Base-by-base conservation (phyloP, 2,113 vertebrate genomes). In the Calyptommatus sinebrachiatus region DNA sequence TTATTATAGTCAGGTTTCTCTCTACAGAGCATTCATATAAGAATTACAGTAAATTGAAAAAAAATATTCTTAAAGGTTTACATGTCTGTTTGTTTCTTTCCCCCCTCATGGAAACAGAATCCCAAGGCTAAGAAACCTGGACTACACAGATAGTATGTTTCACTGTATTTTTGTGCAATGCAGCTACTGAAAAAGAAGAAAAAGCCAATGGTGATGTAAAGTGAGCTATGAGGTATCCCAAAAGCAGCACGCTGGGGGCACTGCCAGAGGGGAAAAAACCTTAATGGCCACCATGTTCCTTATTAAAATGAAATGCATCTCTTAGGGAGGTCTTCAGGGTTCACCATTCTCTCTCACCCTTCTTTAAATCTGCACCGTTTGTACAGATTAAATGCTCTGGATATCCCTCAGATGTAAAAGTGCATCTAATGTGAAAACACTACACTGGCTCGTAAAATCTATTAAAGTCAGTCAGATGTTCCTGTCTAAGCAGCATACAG, bases 391-490 rank as follows among this genome's bases (percentile, higher is more conserved):
- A 91, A 92, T 88, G 88, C 89, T 85, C 71, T 82, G 90, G 73
- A 82, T 90, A 89, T 86, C 89, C 90, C 89, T 90, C 90, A 85
- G 88, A 90, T 91, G 91, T 84, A 90, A 86, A 92, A 87, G 87
- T 87, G 86, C 85, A 88, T 90, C 89, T 91, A 91, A 91, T 88
- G 89, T 88, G 91, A 92, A 89, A 84, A 88, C 90, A 76, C 87
- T 86, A 91, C 86, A 90, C 85, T 88, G 90, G 89, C 91, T 91
- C 88, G 86, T 91, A 92, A 93, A 91, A 91, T 88, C 91, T 89
- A 91, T 92, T 91, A 85, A 92, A 92, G 92, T 90, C 91, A 89
- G 90, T 92, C 92, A 91, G 88, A 89, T 90, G 87, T 88, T 87
- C 87, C 79, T 89, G 88, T 88, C 90, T 89, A 86, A 86, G 91